Conservation (phyloP, 2,113 vertebrate species). For the Xyliphius kryptos region DNA sequence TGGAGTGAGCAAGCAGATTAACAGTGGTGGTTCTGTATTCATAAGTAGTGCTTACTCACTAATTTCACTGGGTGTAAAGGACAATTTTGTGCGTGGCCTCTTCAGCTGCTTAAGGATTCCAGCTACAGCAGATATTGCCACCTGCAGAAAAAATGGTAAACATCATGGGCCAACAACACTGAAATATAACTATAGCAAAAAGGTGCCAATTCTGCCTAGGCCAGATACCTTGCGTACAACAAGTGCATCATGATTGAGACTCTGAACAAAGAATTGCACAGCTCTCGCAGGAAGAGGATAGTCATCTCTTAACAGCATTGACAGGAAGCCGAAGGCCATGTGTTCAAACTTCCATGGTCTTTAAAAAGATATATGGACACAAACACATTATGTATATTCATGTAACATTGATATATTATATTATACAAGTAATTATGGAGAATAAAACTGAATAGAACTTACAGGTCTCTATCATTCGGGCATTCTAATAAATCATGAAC, state of each 20-base stretch:
- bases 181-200: too few species aligned
- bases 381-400: too few species aligned
- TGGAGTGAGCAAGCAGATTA: too few species aligned
- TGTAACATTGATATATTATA: too few species aligned
- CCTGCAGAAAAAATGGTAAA: too few species aligned
- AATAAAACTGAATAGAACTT: conserved; percentile 56
- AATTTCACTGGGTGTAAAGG: conserved; percentile 78
- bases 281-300: conserved; percentile 76
- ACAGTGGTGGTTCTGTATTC: too few species aligned
- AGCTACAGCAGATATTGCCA: conserved; percentile 88
- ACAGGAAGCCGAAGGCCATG: conserved; percentile 86
- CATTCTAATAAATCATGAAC: conserved; percentile 81
- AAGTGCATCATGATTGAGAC: conserved; percentile 90
- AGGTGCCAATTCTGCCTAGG: too few species aligned
- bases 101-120: conserved; percentile 92
- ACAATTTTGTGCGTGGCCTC: conserved; percentile 76
- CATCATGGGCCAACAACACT: too few species aligned
- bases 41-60: too few species aligned
- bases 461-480: conserved; percentile 88
- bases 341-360: conserved; percentile 99
- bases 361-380: conserved; percentile 12
- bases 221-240: conserved; percentile 92
- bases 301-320: conserved; percentile 86
- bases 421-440: too few species aligned
- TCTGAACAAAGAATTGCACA: conserved; percentile 82